A percentile compares a stretch with the other conserved stretches of the same genome.
phyloP scores from a whole-genome alignment of 2,888 invertebrate genomes.

The Gnatocerus cornutus region DNA sequence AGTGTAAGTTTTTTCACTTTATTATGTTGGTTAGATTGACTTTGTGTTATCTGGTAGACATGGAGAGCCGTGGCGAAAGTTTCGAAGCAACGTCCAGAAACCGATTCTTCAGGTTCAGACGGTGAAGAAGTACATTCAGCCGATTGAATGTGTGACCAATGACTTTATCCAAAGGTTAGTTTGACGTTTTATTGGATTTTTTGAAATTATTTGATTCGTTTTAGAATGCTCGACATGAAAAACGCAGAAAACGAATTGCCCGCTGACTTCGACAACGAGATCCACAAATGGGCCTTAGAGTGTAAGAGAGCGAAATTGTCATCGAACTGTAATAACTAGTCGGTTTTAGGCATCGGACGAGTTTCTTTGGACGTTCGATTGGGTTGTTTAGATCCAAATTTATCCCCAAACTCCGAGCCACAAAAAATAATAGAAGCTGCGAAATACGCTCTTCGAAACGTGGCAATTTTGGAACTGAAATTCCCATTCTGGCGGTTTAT shows the following conservation, averaged over 20 bases:
- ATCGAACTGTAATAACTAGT: conserved; percentile 9
- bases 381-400: conserved; percentile 76
- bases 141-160: conserved; percentile 81
- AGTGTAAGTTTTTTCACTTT: too few species aligned
- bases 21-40: too few species aligned
- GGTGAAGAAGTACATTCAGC: conserved; percentile 81
- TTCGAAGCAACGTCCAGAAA: conserved; percentile 85
- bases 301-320: conserved; percentile 73
- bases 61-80: conserved; percentile 86
- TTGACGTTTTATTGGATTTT: background rate
- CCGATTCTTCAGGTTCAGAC: conserved; percentile 84
- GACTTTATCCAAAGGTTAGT: conserved; percentile 74
- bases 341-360: conserved; percentile 75
- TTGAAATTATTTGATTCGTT: too few species aligned
- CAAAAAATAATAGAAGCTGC: conserved; percentile 80
- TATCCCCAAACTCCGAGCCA: conserved; percentile 72
- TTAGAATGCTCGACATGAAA: conserved; percentile 75
- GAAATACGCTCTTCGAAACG: conserved; percentile 78
- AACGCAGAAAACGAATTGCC: conserved; percentile 76
- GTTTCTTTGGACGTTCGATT: conserved; percentile 79
- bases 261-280: conserved; percentile 79
- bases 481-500: conserved; percentile 81
- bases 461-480: conserved; percentile 78
- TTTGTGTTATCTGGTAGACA: conserved; percentile 78
- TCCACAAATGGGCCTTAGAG: conserved; percentile 87